Base-by-base conservation (phyloP, 1,140 invertebrate species). In the Zaprionus tsacasi region DNA sequence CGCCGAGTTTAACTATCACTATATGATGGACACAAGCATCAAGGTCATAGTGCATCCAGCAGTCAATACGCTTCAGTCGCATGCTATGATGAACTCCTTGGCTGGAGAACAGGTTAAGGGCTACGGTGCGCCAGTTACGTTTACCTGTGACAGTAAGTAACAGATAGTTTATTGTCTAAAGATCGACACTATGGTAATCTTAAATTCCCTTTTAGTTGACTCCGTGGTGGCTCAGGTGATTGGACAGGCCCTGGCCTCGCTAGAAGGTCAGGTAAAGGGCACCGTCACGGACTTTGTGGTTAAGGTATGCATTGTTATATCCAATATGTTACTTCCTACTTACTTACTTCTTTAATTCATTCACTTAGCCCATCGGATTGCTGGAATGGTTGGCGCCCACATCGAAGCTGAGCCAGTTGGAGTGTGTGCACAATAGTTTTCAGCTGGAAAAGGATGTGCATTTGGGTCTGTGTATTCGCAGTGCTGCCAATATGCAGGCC, bases 361-460 rank as follows among this genome's bases (percentile, higher is more conserved):
- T 54, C 45, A 3, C 11, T 27, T 17, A 91, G 75, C 92, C 92
- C 6, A 93, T 93, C 61, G 92, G 92, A n/a, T 66, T 92, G 1
- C 43, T 85, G 12, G 92, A 93, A 66, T 93, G 92, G 92, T 61
- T 93, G 30, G 83, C 91, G 1, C 94, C 93, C 45, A 95, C 94
- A 30, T 95, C 95, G 11, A 94, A 93, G 33, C 94, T 99, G 25
- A 96, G 95, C 57, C 97, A 98, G 91, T 98, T 98, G 93, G 97
- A 98, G 91, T 99, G 98, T 93, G 96, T 99, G 66, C 97, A 98
- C 91, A 96, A 97, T 78, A 99, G 98, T 93, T 96, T 99, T 45
- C 98, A 99, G 92, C 93, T 98, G 81, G 98, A 99, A 92, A 95
- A 96, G 91, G 98, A 99, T 93, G 96, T 99, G 1, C 94, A 95